Evolutionary conservation across 2,888 invertebrate genomes (phyloP), one percentile per base, ranked within the genome.

Genomic region (Pantelozetes paolii): DNA sequence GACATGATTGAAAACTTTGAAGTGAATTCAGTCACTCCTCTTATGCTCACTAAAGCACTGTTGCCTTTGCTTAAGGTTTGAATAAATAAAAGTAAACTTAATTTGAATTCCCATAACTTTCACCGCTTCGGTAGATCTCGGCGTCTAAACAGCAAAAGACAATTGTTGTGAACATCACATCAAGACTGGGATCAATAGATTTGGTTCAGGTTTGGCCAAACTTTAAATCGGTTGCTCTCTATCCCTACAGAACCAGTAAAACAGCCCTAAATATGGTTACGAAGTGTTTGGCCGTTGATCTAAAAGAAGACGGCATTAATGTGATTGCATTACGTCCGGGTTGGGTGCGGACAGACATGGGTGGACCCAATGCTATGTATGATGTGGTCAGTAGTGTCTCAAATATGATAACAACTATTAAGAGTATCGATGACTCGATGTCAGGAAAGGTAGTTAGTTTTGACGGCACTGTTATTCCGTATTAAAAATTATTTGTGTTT

Each of bases 271-370:
- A 95, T 83, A 90, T 91, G 79, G 89, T 90, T 1, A 92, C 93
- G 0, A 90, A 89, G 81, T 90, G 91, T 0, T 86, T 94, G 86
- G 89, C 91, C 79, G 81, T 90, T 8, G 94, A 94, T 82, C 84
- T 94, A 76, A 88, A 88, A 80, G 85, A 86, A 50, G 87, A 89
- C 78, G 86, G 88, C 64, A 92, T 95, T 77, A 80, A 93, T 23
- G 90, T 89, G 0, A 85, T 89, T 0, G 86, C 81, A 85, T 73
- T 95, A 75, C 94, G 94, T 83, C 94, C 94, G 0, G 94, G 94
- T 1, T 94, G 94, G 94, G 92, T 94, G 11, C 87, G 88, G 81
- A 95, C 94, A 0, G 89, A 89, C 77, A 89, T 94, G 91, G 94
- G 94, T 5, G 94, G 94, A 5, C 48, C 48, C 50, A 88, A 87